phyloP scores from a whole-genome alignment of 2,797 vertebrate genomes.

The Acanthiza pusilla region DNA sequence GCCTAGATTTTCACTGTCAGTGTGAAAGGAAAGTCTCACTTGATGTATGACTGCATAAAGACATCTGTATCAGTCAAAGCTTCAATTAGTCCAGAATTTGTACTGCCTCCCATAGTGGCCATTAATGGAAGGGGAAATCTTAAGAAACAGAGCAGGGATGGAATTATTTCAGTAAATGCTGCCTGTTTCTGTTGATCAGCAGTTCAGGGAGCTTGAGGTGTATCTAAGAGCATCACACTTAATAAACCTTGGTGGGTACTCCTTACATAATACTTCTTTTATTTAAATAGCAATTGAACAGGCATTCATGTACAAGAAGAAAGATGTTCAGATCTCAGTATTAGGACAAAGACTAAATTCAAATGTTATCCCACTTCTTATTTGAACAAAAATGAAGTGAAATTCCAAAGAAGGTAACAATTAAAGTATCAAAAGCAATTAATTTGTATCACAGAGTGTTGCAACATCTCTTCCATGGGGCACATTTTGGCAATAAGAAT shows the following conservation, averaged over 20 bases:
- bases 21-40: constrained; percentile 17
- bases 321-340: not conserved
- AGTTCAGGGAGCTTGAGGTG: not conserved
- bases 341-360: not conserved
- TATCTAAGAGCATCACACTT: not conserved
- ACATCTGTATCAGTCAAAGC: not conserved
- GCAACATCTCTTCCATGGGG: not conserved
- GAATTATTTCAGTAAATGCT: not conserved
- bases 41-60: not conserved
- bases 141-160: not conserved
- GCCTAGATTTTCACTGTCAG: constrained; percentile 35
- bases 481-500: not conserved
- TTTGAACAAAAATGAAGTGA: not conserved
- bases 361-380: not conserved
- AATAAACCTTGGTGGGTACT: constrained; percentile 11
- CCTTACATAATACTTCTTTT: not conserved
- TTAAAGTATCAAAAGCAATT: not conserved
- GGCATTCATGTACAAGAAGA: not conserved
- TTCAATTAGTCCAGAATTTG: constrained; percentile 41
- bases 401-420: not conserved
- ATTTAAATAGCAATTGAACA: not conserved
- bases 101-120: constrained; percentile 4
- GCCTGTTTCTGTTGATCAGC: constrained; percentile 22
- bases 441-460: not conserved
- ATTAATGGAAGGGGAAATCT: constrained; percentile 44